Evolutionary conservation across 2,113 vertebrate species (phyloP), one percentile per base, ranked within the genome.

Genomic region (Hucho hucho): DNA sequence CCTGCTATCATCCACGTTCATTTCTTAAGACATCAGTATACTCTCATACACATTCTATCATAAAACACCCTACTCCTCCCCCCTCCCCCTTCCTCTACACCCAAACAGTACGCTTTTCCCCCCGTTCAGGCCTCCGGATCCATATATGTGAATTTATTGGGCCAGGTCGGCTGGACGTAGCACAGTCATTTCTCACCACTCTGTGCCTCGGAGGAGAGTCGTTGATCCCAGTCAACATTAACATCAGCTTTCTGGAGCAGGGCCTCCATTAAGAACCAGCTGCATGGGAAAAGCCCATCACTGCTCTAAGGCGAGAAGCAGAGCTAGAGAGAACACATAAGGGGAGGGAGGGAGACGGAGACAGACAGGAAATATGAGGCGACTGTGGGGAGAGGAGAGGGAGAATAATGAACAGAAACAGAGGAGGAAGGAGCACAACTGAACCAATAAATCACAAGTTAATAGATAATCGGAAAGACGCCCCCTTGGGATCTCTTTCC

Each of bases 391-490:
- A 80, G 4, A 26, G 43, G 37, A 81, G 75, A 67, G 85, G 79
- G n/a, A 29, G 49, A 73, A 59, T 75, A 83, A 88, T 79, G 76
- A 81, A 86, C 82, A 67, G 77, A 70, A 26, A 16, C 18, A 73
- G 66, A 53, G 71, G 70, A 71, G 58, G 82, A 87, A 73, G 77
- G 77, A 81, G 81, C 83, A 77, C 76, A 82, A 85, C 69, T 81
- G 81, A 86, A 87, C 83, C 80, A 83, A 90, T 89, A 87, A 90
- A 90, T 91, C 87, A 88, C 70, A 69, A 43, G 86, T 83, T 82
- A 83, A 85, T 79, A 83, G 86, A 90, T 89, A 90, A 92, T 91
- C 88, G 89, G 88, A 90, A 68, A 75, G 82, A 78, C 46, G 66
- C 84, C 83, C 87, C 88, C 84, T 16, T 29, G 87, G 53, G 73